Evolutionary conservation across 2,888 invertebrate genomes (phyloP).

Genomic region (Drosophila mayaguana): DNA sequence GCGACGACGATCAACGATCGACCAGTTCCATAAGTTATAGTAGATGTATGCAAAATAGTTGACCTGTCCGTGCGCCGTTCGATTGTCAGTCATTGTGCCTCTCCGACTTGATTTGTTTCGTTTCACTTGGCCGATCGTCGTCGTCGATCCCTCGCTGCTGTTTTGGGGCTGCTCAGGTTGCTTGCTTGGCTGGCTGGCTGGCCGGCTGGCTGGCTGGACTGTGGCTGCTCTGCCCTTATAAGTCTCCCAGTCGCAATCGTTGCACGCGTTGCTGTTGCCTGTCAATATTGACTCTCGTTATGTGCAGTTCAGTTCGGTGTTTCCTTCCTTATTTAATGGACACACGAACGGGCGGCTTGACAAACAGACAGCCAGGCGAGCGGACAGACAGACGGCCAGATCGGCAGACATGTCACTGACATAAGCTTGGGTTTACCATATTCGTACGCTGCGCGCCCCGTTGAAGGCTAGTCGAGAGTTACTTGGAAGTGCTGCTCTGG

Average conservation of each 20-base stretch:
- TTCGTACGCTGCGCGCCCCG: conserved; percentile 53
- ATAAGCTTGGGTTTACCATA: conserved; percentile 80
- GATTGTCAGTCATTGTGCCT: conserved; percentile 80
- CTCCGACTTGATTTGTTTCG: conserved; percentile 79
- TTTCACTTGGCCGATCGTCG: conserved; percentile 75
- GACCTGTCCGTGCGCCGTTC: conserved; percentile 82
- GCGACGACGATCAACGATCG: conserved; percentile 69
- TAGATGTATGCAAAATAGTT: conserved; percentile 84
- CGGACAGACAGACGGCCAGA: conserved; percentile 43
- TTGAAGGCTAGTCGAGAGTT: conserved; percentile 77
- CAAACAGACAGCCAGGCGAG: conserved; percentile 46
- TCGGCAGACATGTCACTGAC: conserved; percentile 75
- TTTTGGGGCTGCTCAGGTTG: conserved; percentile 40
- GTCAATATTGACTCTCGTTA: conserved; percentile 81
- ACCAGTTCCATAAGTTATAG: conserved; percentile 82
- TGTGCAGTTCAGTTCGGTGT: conserved; percentile 71
- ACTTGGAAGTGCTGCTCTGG: conserved; percentile 69
- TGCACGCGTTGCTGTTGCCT: conserved; percentile 78
- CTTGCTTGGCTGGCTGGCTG: conserved; percentile 17
- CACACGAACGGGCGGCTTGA: conserved; percentile 68
- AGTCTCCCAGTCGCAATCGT: conserved; percentile 63
- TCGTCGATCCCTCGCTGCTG: conserved; percentile 53
- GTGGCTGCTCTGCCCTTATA: conserved; percentile 67
- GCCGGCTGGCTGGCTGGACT: conserved; percentile 8
- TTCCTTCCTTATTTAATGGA: conserved; percentile 81